These are phyloP conservation scores for Samia ricini DNA, from an alignment of 1,140 invertebrate genomes.

Conservation along the genomic window DNA sequence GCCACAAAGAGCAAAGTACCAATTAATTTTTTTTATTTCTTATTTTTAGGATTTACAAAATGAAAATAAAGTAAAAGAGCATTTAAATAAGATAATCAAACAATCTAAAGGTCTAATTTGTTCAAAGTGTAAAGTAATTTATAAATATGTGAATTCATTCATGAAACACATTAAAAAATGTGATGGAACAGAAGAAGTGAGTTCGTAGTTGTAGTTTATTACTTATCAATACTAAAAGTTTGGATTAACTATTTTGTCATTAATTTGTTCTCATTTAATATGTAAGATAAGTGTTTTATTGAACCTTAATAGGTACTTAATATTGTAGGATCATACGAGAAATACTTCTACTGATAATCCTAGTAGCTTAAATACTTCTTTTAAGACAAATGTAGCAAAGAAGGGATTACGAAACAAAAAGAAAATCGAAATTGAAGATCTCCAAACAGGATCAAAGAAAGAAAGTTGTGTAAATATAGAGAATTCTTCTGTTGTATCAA, in stretches of 20 bases:
- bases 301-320: not conserved
- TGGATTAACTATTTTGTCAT: no score
- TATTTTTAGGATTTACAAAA: constrained; percentile 43
- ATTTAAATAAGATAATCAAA: constrained; percentile 38
- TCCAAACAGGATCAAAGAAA: no score
- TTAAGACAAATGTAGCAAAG: no score
- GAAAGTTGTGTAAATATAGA: no score
- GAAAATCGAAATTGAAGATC: no score
- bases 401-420: no score
- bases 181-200: constrained; percentile 8
- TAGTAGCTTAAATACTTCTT: no score
- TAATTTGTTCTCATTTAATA: no score
- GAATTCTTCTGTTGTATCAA: no score
- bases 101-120: constrained; percentile 33
- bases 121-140: constrained; percentile 33
- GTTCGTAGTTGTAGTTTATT: not conserved
- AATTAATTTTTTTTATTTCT: no score
- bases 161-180: constrained; percentile 41
- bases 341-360: not conserved
- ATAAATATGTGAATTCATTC: constrained; percentile 40
- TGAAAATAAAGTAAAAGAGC: constrained; percentile 27
- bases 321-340: not conserved
- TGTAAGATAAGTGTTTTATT: not conserved
- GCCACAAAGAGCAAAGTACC: no score
- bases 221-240: not conserved